Percentiles rank a stretch among this genome's conserved stretches.
Evolutionary conservation across 23 tunicate genomes (phyloP).

Genomic region (Botrylloides violaceus): DNA sequence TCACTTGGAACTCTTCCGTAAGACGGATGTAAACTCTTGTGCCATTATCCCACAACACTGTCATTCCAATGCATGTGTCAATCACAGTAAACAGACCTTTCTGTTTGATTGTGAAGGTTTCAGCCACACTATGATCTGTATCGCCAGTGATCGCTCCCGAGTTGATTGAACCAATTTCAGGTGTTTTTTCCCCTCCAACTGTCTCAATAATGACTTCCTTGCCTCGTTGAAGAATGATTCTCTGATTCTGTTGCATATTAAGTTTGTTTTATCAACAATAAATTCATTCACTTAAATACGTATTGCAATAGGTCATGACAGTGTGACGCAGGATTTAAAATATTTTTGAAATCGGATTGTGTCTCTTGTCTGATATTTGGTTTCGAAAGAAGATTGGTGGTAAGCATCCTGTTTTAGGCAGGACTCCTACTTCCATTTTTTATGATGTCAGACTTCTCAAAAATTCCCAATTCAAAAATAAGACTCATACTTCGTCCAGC

Average conservation of each 20-base stretch:
- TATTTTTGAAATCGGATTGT: too few relatives aligned
- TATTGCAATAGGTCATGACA: too few relatives aligned
- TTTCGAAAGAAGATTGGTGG: too few relatives aligned
- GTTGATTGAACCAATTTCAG: slow-evolving; percentile 28
- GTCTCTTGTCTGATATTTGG: too few relatives aligned
- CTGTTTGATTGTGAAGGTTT: slow-evolving; percentile 50
- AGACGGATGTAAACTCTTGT: slow-evolving; percentile 50
- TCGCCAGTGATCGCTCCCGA: slow-evolving; percentile 19
- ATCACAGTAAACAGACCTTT: slow-evolving; percentile 55
- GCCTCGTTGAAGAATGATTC: slow-evolving; percentile 38
- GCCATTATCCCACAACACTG: slow-evolving; percentile 52
- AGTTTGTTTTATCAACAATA: too few relatives aligned
- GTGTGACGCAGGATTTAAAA: too few relatives aligned
- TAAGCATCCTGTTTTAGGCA: too few relatives aligned
- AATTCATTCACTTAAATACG: too few relatives aligned
- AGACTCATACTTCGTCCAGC: too few relatives aligned
- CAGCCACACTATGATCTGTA: slow-evolving; percentile 43
- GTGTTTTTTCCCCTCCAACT: slow-evolving; percentile 23
- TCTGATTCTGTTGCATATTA: slow-evolving; percentile 51
- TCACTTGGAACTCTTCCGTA: slow-evolving; percentile 38
- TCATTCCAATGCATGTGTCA: slow-evolving; percentile 50
- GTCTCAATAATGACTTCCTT: slow-evolving; percentile 5
- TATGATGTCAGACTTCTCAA: too few relatives aligned
- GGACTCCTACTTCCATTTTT: too few relatives aligned
- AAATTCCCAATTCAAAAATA: too few relatives aligned